Evolutionary conservation across 2,113 vertebrate genomes (phyloP), one percentile per base, ranked within the genome.

Genomic region (Ibidorhyncha struthersii): DNA sequence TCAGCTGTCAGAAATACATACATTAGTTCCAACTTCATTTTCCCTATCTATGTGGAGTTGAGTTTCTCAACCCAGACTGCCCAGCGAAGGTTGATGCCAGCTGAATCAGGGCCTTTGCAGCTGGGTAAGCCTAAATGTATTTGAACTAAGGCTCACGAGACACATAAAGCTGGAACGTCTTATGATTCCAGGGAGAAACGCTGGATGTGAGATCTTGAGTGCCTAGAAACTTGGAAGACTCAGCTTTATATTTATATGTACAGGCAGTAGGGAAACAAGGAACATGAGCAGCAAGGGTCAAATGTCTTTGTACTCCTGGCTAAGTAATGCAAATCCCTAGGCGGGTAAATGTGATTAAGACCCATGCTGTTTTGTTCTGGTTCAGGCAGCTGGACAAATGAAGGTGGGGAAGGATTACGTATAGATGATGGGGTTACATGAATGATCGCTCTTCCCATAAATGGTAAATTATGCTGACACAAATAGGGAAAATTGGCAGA

Each of bases 21-120:
- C 11, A 6, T 22, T 12, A 16, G 10, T 43, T 59, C 38, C 22
- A 17, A 4, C 55, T 12, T 71, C 14, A 27, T 36, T 86, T 88
- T 71, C 17, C 26, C 21, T 0, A 1, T 36, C 41, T 1, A 0
- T 19, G 9, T 30, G 47, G 83, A 83, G n/a, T 7, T 82, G 82
- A 86, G 55, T 67, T 70, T 77, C 55, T 69, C 19, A 59, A 9
- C 26, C 32, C 50, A 34, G 19, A 10, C 25, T 40, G 25, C 20
- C 29, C 21, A 23, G 47, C 19, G n/a, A 47, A 63, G 29, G 38
- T 6, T 41, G 50, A 38, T 61, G 63, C 23, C 67, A 77, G 34
- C 23, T 69, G 43, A 56, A 80, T 58, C 34, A 19, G 34, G 9
- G 14, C 5, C 34, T 56, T 76, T 62, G 23, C 14, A 49, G 19